These are phyloP conservation scores for Mionectes olivaceus DNA, from an alignment of 2,797 vertebrate species.

Conservation along the genomic window DNA sequence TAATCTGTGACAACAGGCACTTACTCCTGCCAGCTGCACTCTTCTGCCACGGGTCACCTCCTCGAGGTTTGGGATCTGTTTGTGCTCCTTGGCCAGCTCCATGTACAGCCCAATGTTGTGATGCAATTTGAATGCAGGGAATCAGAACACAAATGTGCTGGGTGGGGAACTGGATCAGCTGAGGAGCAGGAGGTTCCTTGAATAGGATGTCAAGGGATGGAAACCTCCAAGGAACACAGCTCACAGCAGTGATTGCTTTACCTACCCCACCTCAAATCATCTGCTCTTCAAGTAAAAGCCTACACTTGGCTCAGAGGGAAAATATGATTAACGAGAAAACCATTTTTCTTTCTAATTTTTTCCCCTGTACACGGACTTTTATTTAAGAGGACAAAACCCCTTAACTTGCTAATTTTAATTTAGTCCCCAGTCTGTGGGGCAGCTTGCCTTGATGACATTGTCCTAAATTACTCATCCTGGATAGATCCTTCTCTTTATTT, in stretches of 20 bases:
- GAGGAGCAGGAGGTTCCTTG: not conserved
- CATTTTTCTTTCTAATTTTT: not conserved
- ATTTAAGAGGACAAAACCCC: not conserved
- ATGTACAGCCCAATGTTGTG: not conserved
- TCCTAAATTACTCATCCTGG: constrained; percentile 44
- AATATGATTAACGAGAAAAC: not conserved
- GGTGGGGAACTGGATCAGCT: not conserved
- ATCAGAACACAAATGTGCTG: not conserved
- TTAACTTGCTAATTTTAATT: not conserved
- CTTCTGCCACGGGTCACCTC: not conserved
- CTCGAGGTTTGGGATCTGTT: not conserved
- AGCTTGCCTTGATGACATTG: constrained; percentile 53
- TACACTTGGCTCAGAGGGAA: not conserved
- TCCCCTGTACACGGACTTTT: not conserved
- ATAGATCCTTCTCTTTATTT: constrained; percentile 26
- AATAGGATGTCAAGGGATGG: not conserved
- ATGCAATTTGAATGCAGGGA: not conserved
- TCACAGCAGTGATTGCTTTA: not conserved
- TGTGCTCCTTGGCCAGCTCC: not conserved
- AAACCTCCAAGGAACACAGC: not conserved
- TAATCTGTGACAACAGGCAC: not conserved
- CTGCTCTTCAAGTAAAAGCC: not conserved
- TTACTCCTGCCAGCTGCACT: not conserved
- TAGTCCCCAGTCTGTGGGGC: not conserved
- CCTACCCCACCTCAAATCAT: not conserved